A percentile compares a stretch with the other conserved stretches of the same genome.
These are phyloP conservation scores for Chelidonichthys spinosus DNA, from an alignment of 2,797 vertebrate species.

Conservation along the genomic window DNA sequence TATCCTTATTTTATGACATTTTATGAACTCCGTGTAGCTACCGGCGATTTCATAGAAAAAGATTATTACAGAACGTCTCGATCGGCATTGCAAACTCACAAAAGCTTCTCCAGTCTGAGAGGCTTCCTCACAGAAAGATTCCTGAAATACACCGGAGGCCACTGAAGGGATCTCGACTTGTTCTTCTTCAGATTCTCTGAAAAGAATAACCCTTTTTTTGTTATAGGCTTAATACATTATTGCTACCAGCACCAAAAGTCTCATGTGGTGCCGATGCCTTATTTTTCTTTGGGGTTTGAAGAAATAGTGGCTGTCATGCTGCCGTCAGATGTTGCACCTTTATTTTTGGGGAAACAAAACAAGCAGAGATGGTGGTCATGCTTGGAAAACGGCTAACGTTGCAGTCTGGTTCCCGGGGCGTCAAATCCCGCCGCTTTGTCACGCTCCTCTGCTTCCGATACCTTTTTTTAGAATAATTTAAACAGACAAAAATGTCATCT, in stretches of 20 bases:
- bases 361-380: background rate
- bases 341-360: background rate
- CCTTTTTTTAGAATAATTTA: background rate
- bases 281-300: constrained; percentile 13
- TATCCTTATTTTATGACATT: constrained; percentile 50
- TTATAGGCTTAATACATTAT: constrained; percentile 16
- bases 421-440: background rate
- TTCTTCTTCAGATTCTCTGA: constrained; percentile 12
- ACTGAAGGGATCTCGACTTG: constrained; percentile 10
- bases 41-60: constrained; percentile 33
- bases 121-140: constrained; percentile 28
- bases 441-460: background rate
- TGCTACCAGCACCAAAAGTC: background rate
- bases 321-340: constrained; percentile 1
- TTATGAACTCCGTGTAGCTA: constrained; percentile 41
- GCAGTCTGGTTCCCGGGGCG: background rate
- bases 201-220: constrained; percentile 19
- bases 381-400: background rate
- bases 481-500: background rate
- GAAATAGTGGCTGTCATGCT: background rate
- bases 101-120: background rate
- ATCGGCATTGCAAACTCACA: constrained; percentile 46
- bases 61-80: constrained; percentile 33
- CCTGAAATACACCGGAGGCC: constrained; percentile 20
- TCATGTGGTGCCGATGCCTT: too few relatives aligned